Evolutionary conservation across 2,797 vertebrate species (phyloP), one percentile per base, ranked within the genome.

Genomic region (Perodicticus potto): DNA sequence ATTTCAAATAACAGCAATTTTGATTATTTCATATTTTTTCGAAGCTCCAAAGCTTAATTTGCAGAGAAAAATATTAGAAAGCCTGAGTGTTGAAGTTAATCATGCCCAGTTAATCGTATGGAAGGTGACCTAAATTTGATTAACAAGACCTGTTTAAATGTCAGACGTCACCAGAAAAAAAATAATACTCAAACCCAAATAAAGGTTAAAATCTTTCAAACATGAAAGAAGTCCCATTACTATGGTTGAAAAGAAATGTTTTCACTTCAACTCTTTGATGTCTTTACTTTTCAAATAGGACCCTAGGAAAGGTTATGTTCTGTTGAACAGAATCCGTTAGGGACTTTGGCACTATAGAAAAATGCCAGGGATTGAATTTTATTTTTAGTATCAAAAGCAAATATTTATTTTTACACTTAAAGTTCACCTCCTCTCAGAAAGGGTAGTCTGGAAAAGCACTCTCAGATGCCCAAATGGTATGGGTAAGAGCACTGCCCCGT

Each of bases 1-100:
- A 97, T 98, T 98, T 98, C 96, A 98, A 98, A 98, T 96, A 98
- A 98, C 83, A 98, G 97, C 98, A 89, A 89, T 95, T 95, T 95
- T 98, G 92, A 98, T 97, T 97, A 92, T 98, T 97, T 98, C 77
- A 88, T 97, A 95, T 94, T 97, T 97, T 97, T 97, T 94, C 96
- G 96, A 96, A 97, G 65, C 40, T 96, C 97, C 95, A 97, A 97
- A 94, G 23, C 80, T 98, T 93, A 89, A 95, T 95, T 97, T 97
- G 69, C 73, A 90, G 61, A 81, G 67, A 93, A 94, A 96, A 97
- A 96, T 61, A 57, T 61, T 94, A 86, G 32, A 95, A 76, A 97
- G 82, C 55, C 10, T 95, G 96, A 96, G 49, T 96, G 76, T 96
- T 73, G 61, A 55, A 90, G 90, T 93, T 97, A 57, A 74, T 97